These are phyloP conservation scores for Elanus axillaris DNA, from an alignment of 2,113 vertebrate species.

Conservation along the genomic window DNA sequence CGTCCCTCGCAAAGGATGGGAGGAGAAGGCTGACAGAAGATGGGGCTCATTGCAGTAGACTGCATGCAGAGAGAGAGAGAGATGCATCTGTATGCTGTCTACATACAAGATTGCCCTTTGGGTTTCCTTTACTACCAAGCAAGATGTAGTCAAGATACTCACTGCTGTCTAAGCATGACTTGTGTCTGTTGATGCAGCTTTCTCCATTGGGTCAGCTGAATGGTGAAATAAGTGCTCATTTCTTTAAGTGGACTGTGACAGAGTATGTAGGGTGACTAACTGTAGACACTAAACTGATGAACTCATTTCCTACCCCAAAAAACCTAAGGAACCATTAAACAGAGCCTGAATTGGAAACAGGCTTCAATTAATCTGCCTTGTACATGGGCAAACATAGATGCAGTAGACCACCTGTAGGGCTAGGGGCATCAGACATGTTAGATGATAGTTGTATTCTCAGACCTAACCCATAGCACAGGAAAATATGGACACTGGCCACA, in stretches of 20 bases:
- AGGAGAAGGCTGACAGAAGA: neutral
- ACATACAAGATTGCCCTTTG: fast-evolving
- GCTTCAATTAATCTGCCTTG: neutral
- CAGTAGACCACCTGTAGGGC: neutral
- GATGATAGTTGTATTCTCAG: neutral
- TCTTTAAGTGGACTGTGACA: fast-evolving
- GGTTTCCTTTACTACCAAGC: neutral
- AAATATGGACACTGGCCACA: neutral
- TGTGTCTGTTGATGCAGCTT: neutral
- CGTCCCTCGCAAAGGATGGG: neutral
- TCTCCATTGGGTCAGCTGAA: neutral
- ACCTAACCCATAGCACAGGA: neutral
- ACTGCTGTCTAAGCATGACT: neutral
- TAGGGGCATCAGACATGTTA: neutral
- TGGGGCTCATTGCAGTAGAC: neutral
- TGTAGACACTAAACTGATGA: neutral
- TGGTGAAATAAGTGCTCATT: neutral
- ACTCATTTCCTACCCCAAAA: neutral
- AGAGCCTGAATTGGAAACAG: neutral
- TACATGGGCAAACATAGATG: neutral
- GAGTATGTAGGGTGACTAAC: neutral
- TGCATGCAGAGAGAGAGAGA: fast-evolving
- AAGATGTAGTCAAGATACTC: neutral
- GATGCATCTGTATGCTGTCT: neutral
- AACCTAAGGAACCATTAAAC: neutral